phyloP scores from a whole-genome alignment of 2,888 invertebrate species.

The Drosophila crucigera region DNA sequence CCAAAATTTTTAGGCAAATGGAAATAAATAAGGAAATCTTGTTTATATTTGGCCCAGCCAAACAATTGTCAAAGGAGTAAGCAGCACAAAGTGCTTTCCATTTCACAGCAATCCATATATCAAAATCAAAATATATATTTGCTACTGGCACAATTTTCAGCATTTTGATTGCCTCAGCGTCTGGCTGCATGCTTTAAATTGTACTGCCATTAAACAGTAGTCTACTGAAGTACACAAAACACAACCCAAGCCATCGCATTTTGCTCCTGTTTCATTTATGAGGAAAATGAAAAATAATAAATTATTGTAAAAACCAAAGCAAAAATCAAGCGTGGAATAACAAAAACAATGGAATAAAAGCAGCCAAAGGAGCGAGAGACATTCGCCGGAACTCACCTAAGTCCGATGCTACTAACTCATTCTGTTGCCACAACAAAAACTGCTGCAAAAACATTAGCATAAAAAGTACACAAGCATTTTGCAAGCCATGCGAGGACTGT shows the following conservation, averaged over 20 bases:
- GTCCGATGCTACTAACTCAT: conserved; percentile 24
- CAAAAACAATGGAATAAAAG: conserved; percentile 16
- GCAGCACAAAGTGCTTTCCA: conserved; percentile 17
- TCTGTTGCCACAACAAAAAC: conserved; percentile 37
- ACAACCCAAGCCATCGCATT: not conserved
- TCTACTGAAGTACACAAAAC: not conserved
- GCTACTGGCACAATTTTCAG: conserved; percentile 21
- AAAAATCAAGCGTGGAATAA: conserved; percentile 24
- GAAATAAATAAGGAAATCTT: conserved; percentile 74
- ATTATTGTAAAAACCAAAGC: conserved; percentile 26
- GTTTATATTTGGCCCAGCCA: conserved; percentile 62
- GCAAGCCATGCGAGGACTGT: conserved; percentile 41
- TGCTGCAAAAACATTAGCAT: conserved; percentile 55
- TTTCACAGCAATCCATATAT: conserved; percentile 34
- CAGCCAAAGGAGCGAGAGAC: conserved; percentile 21
- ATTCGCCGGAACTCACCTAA: conserved; percentile 25
- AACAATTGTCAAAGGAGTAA: conserved; percentile 46
- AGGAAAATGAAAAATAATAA: not conserved
- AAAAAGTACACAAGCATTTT: conserved; percentile 60
- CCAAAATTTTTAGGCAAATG: conserved; percentile 36
- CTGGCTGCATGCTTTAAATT: not conserved
- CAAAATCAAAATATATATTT: conserved; percentile 38
- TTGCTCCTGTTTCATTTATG: conserved; percentile 7
- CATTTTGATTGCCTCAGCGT: conserved; percentile 23
- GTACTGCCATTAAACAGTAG: no score